A percentile compares a stretch with the other conserved stretches of the same genome.
phyloP scores from a whole-genome alignment of 2,888 invertebrate genomes.

The Tinea trinotella region DNA sequence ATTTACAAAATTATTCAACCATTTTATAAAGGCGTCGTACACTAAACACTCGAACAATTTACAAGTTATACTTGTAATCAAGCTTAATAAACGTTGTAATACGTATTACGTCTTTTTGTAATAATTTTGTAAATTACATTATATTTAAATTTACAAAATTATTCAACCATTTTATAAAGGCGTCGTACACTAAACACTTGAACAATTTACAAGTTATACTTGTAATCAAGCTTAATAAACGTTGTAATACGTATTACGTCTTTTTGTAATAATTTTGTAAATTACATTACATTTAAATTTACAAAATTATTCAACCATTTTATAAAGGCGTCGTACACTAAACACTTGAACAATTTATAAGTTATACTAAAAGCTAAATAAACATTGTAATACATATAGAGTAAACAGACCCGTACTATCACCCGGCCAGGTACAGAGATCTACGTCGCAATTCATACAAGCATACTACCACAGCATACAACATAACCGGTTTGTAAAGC shows the following conservation, averaged over 20 bases:
- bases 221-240: too few species aligned
- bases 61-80: too few species aligned
- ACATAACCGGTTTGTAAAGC: constrained; percentile 7
- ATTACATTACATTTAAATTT: too few species aligned
- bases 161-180: neutral
- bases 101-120: too few species aligned
- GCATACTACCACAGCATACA: too few species aligned
- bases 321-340: neutral
- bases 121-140: too few species aligned
- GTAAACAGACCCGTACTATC: constrained; percentile 4
- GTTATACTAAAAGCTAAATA: neutral
- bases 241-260: too few species aligned
- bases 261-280: too few species aligned
- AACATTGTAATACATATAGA: neutral
- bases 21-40: neutral
- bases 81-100: too few species aligned
- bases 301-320: neutral
- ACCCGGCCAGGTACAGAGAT: neutral
- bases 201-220: neutral
- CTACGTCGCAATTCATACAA: constrained; percentile 9
- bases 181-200: neutral
- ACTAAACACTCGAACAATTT: neutral
- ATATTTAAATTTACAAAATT: too few species aligned
- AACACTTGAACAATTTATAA: neutral
- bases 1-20: neutral